phyloP scores from a whole-genome alignment of 2,888 invertebrate species.

The Teinopalpus imperialis region DNA sequence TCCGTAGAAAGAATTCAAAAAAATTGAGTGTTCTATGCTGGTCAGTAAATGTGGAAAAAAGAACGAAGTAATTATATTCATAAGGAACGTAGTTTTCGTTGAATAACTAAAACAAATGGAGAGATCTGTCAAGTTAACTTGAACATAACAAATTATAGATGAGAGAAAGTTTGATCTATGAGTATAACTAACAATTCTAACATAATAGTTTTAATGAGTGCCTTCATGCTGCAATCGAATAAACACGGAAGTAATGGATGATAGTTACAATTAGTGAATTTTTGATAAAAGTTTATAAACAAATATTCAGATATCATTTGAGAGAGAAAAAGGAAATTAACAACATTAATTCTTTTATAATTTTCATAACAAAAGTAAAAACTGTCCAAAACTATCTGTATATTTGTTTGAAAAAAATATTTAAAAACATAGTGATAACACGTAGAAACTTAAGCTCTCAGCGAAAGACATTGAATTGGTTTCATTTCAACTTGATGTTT shows the following conservation, averaged over 20 bases:
- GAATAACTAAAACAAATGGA: conserved; percentile 13
- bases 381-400: too few relatives aligned
- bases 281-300: too few relatives aligned
- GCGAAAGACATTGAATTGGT: conserved; percentile 36
- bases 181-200: conserved; percentile 1
- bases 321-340: background rate
- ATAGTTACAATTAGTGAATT: background rate
- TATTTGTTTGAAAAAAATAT: conserved; percentile 28
- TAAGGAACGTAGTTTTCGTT: background rate
- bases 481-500: conserved; percentile 65
- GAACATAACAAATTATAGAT: conserved; percentile 28
- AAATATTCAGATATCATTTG: conserved; percentile 36
- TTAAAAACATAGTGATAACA: conserved; percentile 36
- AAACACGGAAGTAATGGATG: conserved; percentile 6
- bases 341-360: too few relatives aligned
- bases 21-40: background rate
- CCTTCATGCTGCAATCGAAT: conserved; percentile 35
- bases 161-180: conserved; percentile 26
- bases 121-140: conserved; percentile 19
- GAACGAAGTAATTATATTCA: too few relatives aligned
- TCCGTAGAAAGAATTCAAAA: background rate
- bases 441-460: conserved; percentile 44
- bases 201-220: conserved; percentile 29
- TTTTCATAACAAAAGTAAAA: too few relatives aligned
- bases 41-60: conserved; percentile 7